Evolutionary conservation across 1,140 invertebrate species (phyloP).

Genomic region (Dinoponera quadriceps): DNA sequence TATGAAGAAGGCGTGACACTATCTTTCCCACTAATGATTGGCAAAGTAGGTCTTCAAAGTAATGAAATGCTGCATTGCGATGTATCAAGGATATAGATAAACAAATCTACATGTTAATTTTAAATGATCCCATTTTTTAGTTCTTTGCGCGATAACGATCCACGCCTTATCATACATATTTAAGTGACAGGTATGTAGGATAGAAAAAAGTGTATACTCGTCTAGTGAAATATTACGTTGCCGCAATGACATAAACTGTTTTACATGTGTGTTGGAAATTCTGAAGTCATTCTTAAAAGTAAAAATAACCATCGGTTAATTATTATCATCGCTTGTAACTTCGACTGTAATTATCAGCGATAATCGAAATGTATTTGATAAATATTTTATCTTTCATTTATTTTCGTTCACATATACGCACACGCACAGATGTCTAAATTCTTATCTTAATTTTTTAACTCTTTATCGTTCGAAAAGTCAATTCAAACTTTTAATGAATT

Average conservation of each 20-base stretch:
- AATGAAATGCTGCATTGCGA: not conserved
- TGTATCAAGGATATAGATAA: not conserved
- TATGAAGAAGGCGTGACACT: not conserved
- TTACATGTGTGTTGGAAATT: not conserved
- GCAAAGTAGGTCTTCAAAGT: not conserved
- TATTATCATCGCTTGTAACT: no score
- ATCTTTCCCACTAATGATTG: conserved; percentile 19
- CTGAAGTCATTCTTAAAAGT: not conserved
- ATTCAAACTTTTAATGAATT: no score
- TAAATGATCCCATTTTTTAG: not conserved
- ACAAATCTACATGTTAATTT: conserved; percentile 10
- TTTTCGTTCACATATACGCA: no score
- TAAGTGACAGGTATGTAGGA: not conserved
- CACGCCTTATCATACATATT: not conserved
- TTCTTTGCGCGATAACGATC: not conserved
- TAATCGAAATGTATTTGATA: no score
- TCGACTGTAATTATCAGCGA: no score
- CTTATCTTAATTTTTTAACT: no score
- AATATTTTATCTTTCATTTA: no score
- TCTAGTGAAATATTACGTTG: not conserved
- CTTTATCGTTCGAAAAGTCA: no score
- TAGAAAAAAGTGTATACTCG: not conserved
- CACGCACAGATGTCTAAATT: no score
- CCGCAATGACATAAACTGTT: not conserved
- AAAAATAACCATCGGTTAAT: no score